Conservation (phyloP, 2,797 vertebrate species). For the Anguilla obscura region DNA sequence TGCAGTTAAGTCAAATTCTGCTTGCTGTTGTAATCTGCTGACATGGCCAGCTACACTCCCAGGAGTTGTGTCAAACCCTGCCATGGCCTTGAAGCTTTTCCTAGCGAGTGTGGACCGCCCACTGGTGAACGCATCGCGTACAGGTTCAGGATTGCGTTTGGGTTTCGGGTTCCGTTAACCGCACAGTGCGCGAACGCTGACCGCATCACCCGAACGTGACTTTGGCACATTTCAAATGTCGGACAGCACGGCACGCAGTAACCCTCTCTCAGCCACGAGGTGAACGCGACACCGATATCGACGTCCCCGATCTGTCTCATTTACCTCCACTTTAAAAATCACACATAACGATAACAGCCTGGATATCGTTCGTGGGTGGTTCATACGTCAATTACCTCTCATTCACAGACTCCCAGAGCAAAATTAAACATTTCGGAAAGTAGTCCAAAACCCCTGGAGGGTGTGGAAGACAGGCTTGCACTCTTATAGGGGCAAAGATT, state of each 20-base stretch:
- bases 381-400: background rate
- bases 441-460: background rate
- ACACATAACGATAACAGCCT: background rate
- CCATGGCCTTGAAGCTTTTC: background rate
- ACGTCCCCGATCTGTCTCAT: background rate
- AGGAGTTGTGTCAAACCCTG: too few relatives aligned
- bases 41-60: background rate
- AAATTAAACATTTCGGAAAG: background rate
- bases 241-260: background rate
- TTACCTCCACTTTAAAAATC: background rate
- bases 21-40: background rate
- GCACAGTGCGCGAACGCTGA: background rate
- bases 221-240: background rate
- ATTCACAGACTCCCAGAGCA: background rate
- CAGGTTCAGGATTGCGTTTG: background rate
- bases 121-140: background rate
- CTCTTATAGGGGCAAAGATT: conserved; percentile 15
- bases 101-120: background rate
- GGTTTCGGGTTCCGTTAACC: background rate
- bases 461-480: background rate
- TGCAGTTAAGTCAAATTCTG: background rate
- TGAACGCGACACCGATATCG: background rate
- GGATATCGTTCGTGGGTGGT: background rate
- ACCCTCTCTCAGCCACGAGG: background rate
- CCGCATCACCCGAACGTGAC: background rate